phyloP scores from a whole-genome alignment of 2,113 vertebrate species.

The Reinhardtius hippoglossoides region DNA sequence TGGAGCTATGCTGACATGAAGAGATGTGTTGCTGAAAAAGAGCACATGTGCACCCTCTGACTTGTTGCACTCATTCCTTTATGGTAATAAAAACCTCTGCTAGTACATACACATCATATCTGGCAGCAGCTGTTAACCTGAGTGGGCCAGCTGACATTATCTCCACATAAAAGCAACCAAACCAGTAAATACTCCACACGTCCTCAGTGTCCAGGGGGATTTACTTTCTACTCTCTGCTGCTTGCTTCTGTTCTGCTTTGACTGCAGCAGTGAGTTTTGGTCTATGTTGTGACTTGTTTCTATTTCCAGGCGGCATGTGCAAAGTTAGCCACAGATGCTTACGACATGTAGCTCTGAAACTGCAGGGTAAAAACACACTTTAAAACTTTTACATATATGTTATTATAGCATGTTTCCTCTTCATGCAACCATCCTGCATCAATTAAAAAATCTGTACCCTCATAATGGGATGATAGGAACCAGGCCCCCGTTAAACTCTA shows the following conservation, averaged over 20 bases:
- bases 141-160: background rate
- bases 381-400: background rate
- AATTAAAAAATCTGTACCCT: slow-evolving; percentile 4
- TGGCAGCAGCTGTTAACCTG: slow-evolving; percentile 38
- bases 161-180: background rate
- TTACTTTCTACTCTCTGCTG: background rate
- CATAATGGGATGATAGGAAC: slow-evolving; percentile 30
- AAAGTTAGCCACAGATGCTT: slow-evolving; percentile 51
- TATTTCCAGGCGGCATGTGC: slow-evolving; percentile 64
- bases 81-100: slow-evolving; percentile 2
- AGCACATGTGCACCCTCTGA: slow-evolving; percentile 24
- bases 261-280: slow-evolving; percentile 13
- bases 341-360: background rate
- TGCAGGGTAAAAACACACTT: background rate
- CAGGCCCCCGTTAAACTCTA: slow-evolving; percentile 31
- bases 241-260: slow-evolving; percentile 31
- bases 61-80: slow-evolving; percentile 24
- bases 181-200: slow-evolving; percentile 15
- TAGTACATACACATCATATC: slow-evolving; percentile 25
- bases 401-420: slow-evolving; percentile 1
- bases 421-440: background rate
- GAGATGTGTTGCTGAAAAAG: slow-evolving; percentile 32
- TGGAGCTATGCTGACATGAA: slow-evolving; percentile 22
- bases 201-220: slow-evolving; percentile 1
- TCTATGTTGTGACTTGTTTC: slow-evolving; percentile 57